phyloP scores from a whole-genome alignment of 2,113 vertebrate species.

The Gymnocephalus cernua region DNA sequence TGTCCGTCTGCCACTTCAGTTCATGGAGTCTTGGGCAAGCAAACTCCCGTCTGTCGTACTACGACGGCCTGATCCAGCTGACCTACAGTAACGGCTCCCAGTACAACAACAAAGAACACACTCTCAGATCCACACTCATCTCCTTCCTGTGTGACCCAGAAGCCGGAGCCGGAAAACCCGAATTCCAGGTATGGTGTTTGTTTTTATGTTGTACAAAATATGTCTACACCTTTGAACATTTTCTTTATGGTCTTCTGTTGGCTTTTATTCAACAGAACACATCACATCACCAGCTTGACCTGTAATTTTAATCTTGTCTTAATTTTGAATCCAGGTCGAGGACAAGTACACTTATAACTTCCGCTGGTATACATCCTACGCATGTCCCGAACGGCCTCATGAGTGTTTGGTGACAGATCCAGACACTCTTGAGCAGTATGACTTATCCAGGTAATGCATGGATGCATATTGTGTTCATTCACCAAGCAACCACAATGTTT shows the following conservation, averaged over 20 bases:
- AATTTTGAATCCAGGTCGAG: constrained; percentile 83
- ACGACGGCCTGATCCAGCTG: constrained; percentile 93
- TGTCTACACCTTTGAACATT: background rate
- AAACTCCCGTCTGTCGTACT: constrained; percentile 90
- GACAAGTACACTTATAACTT: constrained; percentile 94
- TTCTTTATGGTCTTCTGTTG: background rate
- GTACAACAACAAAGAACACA: constrained; percentile 89
- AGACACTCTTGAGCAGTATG: constrained; percentile 89
- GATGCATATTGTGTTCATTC: background rate
- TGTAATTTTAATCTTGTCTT: background rate
- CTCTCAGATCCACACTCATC: constrained; percentile 88
- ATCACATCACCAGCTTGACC: background rate
- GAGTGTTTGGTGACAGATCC: constrained; percentile 93
- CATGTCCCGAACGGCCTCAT: constrained; percentile 90
- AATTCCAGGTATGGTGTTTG: constrained; percentile 87
- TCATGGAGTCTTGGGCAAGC: constrained; percentile 90
- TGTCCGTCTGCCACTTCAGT: constrained; percentile 32
- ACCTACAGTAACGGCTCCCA: constrained; percentile 88
- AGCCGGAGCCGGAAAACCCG: constrained; percentile 87
- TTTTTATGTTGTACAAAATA: too few relatives aligned
- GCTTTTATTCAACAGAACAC: too few relatives aligned
- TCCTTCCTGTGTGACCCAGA: constrained; percentile 93
- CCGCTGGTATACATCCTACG: constrained; percentile 95
- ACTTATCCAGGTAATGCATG: constrained; percentile 90
- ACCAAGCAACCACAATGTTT: background rate